phyloP scores from a whole-genome alignment of 2,113 vertebrate genomes.

The Globicephala melas region DNA sequence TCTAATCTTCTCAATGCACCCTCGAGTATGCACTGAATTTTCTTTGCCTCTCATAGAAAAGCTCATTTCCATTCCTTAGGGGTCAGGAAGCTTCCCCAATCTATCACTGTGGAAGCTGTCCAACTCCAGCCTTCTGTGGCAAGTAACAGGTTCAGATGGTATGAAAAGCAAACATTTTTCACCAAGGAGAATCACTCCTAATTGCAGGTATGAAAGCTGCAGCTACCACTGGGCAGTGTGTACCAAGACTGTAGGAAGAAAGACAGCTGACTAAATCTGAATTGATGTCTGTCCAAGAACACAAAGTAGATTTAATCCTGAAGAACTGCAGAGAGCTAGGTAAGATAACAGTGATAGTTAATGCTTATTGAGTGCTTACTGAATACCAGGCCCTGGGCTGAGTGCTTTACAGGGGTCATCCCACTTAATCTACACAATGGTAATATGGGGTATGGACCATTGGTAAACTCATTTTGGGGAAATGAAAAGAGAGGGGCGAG shows the following conservation, averaged over 20 bases:
- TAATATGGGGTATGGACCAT: background rate
- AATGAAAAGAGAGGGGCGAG: rapidly evolving
- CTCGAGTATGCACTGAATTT: background rate
- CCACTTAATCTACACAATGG: background rate
- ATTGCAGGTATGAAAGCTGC: background rate
- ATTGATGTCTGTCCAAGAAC: background rate
- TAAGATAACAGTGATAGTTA: background rate
- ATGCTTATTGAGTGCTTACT: background rate
- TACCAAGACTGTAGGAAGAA: background rate
- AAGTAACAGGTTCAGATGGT: background rate
- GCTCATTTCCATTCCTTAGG: background rate
- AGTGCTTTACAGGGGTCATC: background rate
- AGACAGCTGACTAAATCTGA: background rate
- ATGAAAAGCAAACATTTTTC: background rate
- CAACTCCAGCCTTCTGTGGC: background rate
- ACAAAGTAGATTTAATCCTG: background rate
- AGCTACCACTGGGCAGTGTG: background rate
- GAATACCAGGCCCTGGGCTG: background rate
- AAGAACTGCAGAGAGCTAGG: background rate
- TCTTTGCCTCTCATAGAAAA: background rate
- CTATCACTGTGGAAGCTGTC: background rate
- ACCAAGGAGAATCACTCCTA: background rate
- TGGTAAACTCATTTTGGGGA: background rate
- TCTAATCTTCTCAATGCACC: background rate
- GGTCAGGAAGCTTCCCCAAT: background rate